A percentile compares a stretch with the other conserved stretches of the same genome.
phyloP scores from a whole-genome alignment of 2,888 invertebrate genomes.

The Drosophila picticornis region DNA sequence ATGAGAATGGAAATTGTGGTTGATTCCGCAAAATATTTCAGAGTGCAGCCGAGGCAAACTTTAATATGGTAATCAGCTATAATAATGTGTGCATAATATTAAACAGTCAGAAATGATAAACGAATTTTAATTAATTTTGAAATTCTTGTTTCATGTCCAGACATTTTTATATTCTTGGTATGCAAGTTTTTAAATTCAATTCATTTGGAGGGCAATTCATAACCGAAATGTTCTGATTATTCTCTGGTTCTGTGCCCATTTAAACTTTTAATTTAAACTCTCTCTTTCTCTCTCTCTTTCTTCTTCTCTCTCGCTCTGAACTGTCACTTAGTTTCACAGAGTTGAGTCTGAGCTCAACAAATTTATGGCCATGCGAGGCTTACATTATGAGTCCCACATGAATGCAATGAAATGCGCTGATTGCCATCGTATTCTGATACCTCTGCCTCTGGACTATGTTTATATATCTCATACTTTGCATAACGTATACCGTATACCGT shows the following conservation, averaged over 20 bases:
- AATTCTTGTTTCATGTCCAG: neutral
- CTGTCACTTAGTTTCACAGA: neutral
- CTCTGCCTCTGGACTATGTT: conserved; percentile 6
- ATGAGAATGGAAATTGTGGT: neutral
- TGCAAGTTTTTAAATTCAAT: neutral
- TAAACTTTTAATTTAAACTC: conserved; percentile 1
- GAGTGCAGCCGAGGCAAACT: neutral
- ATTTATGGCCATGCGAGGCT: conserved; percentile 34
- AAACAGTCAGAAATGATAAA: neutral
- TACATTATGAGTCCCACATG: conserved; percentile 46
- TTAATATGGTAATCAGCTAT: neutral
- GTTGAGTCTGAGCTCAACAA: conserved; percentile 3
- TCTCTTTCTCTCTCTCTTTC: neutral
- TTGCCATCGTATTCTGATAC: conserved; percentile 29
- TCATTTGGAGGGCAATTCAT: neutral
- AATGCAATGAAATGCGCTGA: conserved; percentile 42
- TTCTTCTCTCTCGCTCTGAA: neutral
- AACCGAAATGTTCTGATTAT: neutral
- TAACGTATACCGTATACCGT: conserved; percentile 3
- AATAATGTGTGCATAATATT: neutral
- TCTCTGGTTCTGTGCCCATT: neutral
- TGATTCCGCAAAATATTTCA: neutral
- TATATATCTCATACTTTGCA: conserved; percentile 7
- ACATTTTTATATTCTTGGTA: neutral
- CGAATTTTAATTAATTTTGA: neutral